phyloP scores from a whole-genome alignment of 2,797 vertebrate species.

The Sebastiscus albofasciatus region DNA sequence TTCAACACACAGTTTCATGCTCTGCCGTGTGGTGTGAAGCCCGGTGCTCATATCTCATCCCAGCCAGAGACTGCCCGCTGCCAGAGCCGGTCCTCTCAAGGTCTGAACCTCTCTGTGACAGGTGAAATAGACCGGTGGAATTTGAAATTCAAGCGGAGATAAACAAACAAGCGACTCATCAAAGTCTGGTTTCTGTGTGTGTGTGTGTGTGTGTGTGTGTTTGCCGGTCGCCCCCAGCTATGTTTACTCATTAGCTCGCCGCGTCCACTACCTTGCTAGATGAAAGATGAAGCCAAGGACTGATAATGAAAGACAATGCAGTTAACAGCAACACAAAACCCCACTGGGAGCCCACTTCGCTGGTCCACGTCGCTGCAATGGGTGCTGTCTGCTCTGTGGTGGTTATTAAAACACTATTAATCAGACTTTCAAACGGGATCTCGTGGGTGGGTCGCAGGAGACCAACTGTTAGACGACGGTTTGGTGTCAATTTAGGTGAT shows the following conservation, averaged over 20 bases:
- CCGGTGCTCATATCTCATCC: constrained; percentile 41
- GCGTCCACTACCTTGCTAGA: constrained; percentile 54
- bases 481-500: constrained; percentile 44
- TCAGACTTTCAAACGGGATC: constrained; percentile 65
- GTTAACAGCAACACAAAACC: constrained; percentile 63
- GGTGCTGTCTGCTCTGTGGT: constrained; percentile 57
- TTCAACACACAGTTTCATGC: constrained; percentile 64
- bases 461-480: constrained; percentile 34
- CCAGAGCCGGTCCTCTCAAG: constrained; percentile 27
- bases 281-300: constrained; percentile 71
- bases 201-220: not conserved
- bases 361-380: constrained; percentile 33
- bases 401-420: constrained; percentile 75
- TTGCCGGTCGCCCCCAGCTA: constrained; percentile 57
- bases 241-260: constrained; percentile 75
- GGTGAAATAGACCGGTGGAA: constrained; percentile 20
- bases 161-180: constrained; percentile 60
- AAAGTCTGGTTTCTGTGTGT: constrained; percentile 36
- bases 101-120: constrained; percentile 30
- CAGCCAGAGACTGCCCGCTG: constrained; percentile 36
- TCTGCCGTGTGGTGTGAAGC: constrained; percentile 34
- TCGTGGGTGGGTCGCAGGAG: constrained; percentile 21
- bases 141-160: constrained; percentile 28
- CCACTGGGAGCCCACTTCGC: constrained; percentile 56
- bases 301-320: constrained; percentile 78